Conservation (phyloP, 2,888 invertebrate genomes). For the Drosophila paracracens region DNA sequence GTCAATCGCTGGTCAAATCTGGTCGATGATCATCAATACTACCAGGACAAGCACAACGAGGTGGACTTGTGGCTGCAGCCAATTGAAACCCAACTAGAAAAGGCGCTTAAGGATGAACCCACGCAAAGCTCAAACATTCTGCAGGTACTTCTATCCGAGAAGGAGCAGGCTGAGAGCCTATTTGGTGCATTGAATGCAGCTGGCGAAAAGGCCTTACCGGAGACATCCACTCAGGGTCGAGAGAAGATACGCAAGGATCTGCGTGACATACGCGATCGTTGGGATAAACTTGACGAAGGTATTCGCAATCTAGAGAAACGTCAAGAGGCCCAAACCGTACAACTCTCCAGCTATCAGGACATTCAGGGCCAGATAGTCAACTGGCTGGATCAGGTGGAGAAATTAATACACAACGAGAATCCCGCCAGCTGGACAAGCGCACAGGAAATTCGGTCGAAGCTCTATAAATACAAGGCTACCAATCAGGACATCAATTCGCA, state of each 20-base stretch:
- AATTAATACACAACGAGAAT: constrained; percentile 89
- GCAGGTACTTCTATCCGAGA: constrained; percentile 91
- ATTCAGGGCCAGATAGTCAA: constrained; percentile 91
- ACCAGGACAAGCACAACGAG: constrained; percentile 90
- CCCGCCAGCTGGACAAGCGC: constrained; percentile 90
- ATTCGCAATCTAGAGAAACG: constrained; percentile 94
- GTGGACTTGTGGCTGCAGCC: constrained; percentile 92
- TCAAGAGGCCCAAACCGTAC: constrained; percentile 92
- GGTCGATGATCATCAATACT: constrained; percentile 93
- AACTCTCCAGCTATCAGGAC: constrained; percentile 94
- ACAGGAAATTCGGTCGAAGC: constrained; percentile 93
- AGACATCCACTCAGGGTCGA: constrained; percentile 95
- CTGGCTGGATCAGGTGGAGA: constrained; percentile 95
- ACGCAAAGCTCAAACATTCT: constrained; percentile 89
- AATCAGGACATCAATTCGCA: constrained; percentile 96
- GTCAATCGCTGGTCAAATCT: constrained; percentile 93
- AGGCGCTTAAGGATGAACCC: constrained; percentile 88
- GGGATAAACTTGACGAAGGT: constrained; percentile 94
- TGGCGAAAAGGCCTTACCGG: constrained; percentile 95
- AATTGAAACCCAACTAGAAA: constrained; percentile 89
- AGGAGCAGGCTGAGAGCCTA: constrained; percentile 93
- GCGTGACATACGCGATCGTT: constrained; percentile 91
- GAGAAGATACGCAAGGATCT: constrained; percentile 95
- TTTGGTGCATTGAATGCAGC: constrained; percentile 90
- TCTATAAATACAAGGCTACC: constrained; percentile 93